These are phyloP conservation scores for Phyllostomus discolor DNA, from an alignment of 2,113 vertebrate species.

Conservation along the genomic window DNA sequence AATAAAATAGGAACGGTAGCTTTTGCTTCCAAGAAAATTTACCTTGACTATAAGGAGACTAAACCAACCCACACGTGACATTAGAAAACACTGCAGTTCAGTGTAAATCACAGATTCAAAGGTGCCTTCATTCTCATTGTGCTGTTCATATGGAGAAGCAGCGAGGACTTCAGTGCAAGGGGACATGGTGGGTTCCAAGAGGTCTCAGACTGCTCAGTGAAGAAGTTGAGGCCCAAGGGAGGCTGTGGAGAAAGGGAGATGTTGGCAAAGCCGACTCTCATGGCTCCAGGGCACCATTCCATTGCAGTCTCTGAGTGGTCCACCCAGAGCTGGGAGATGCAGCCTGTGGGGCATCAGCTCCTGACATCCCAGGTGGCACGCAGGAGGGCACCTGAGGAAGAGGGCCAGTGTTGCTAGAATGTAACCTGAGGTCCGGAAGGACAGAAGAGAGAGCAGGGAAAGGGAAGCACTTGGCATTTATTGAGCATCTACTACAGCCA, in stretches of 20 bases:
- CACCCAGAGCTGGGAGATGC: too few relatives aligned
- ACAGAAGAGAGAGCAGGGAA: background rate
- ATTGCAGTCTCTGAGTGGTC: background rate
- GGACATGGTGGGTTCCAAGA: background rate
- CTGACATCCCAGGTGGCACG: rapidly evolving
- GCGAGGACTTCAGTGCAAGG: background rate
- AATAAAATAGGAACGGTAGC: background rate
- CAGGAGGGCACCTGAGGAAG: background rate
- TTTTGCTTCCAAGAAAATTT: background rate
- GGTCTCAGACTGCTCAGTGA: background rate
- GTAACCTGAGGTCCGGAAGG: background rate
- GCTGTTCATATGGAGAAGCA: background rate
- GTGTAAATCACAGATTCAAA: background rate
- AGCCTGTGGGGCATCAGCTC: background rate
- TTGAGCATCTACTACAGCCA: rapidly evolving
- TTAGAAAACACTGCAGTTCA: background rate
- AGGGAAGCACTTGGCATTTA: background rate
- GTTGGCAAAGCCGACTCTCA: too few relatives aligned
- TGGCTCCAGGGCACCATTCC: background rate
- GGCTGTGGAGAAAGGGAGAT: background rate
- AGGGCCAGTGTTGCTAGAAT: background rate
- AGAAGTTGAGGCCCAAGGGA: background rate
- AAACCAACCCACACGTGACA: background rate
- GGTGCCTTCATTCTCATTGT: background rate
- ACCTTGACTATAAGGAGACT: background rate